Conservation (phyloP, 2,888 invertebrate genomes). For the Trypoxylon attenuatum region DNA sequence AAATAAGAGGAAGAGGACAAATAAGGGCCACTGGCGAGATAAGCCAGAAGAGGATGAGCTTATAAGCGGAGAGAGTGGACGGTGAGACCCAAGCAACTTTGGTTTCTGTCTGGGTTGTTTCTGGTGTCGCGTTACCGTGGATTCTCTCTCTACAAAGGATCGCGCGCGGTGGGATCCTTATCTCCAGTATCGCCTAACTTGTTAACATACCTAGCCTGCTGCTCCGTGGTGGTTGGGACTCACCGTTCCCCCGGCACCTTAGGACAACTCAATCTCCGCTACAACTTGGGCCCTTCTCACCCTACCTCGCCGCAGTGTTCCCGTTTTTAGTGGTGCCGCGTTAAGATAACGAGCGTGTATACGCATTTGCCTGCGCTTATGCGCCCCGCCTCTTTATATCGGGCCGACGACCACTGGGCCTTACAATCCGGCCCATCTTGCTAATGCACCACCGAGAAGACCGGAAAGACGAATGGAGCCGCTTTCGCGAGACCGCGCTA, state of each 20-base stretch:
- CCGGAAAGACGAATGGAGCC: conserved; percentile 51
- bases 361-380: conserved; percentile 55
- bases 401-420: conserved; percentile 35
- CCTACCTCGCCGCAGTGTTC: conserved; percentile 30
- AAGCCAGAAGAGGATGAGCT: conserved; percentile 31
- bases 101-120: conserved; percentile 64
- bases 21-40: conserved; percentile 21
- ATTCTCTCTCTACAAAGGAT: conserved; percentile 71
- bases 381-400: conserved; percentile 50
- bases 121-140: conserved; percentile 72
- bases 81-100: conserved; percentile 49
- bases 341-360: conserved; percentile 64
- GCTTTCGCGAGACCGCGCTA: conserved; percentile 53
- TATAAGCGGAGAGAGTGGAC: conserved; percentile 15
- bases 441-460: conserved; percentile 59
- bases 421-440: conserved; percentile 52
- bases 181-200: conserved; percentile 73
- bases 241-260: conserved; percentile 59
- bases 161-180: conserved; percentile 70
- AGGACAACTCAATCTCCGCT: conserved; percentile 63
- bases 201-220: conserved; percentile 73
- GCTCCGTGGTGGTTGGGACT: too few species aligned
- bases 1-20: conserved; percentile 14
- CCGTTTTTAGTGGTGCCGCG: conserved; percentile 56
- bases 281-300: conserved; percentile 15